A percentile compares a stretch with the other conserved stretches of the same genome.
These are phyloP conservation scores for Trypoxylon attenuatum DNA, from an alignment of 2,888 invertebrate species.

Conservation along the genomic window DNA sequence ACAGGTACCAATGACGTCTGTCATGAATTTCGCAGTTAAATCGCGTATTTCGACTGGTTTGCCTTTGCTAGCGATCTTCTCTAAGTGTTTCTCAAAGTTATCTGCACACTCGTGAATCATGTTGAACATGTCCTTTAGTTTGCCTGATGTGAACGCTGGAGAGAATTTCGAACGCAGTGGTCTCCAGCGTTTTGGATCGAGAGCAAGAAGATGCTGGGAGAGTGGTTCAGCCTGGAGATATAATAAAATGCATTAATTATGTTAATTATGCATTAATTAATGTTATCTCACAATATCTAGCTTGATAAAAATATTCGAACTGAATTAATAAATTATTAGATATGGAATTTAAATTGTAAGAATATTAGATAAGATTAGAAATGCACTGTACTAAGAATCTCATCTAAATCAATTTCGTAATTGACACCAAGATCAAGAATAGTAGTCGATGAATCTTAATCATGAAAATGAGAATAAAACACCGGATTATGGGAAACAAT, in stretches of 20 bases:
- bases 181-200: slow-evolving; percentile 76
- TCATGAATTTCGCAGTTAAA: slow-evolving; percentile 69
- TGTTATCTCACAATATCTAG: too few relatives aligned
- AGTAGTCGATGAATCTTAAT: too few relatives aligned
- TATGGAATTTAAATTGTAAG: background rate
- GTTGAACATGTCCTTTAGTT: slow-evolving; percentile 76
- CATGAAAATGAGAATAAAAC: too few relatives aligned
- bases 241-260: too few relatives aligned
- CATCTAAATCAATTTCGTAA: too few relatives aligned
- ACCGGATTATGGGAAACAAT: too few relatives aligned
- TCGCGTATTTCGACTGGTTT: slow-evolving; percentile 58
- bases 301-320: background rate
- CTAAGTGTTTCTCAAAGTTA: slow-evolving; percentile 72
- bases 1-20: slow-evolving; percentile 73
- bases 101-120: slow-evolving; percentile 74
- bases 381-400: background rate
- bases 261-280: too few relatives aligned
- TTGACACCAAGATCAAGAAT: too few relatives aligned
- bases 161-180: slow-evolving; percentile 75
- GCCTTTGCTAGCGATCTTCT: slow-evolving; percentile 51
- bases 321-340: background rate
- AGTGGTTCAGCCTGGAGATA: slow-evolving; percentile 70
- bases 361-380: background rate
- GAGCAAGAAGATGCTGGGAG: slow-evolving; percentile 71
- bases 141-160: slow-evolving; percentile 75